phyloP scores from a whole-genome alignment of 2,888 invertebrate genomes.

The Trichopoda pennipes region DNA sequence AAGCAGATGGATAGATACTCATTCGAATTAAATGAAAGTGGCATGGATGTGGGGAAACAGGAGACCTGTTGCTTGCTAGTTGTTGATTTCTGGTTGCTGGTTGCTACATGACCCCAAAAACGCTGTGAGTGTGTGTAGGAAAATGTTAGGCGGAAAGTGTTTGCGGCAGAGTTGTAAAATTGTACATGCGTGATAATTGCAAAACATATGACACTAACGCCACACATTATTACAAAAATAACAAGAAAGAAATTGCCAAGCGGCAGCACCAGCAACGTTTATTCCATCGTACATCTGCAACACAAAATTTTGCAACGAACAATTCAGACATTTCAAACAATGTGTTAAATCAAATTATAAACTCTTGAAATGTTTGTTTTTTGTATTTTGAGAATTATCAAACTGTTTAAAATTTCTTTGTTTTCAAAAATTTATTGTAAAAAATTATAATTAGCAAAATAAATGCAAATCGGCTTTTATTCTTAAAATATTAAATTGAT shows the following conservation, averaged over 20 bases:
- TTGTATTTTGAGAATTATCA: no score
- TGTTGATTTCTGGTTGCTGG: conserved; percentile 3
- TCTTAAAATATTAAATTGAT: no score
- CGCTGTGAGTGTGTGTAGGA: conserved; percentile 8
- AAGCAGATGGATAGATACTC: background rate
- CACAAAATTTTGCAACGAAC: background rate
- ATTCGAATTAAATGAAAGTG: conserved; percentile 15
- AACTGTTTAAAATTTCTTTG: no score
- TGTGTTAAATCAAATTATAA: background rate
- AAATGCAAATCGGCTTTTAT: no score
- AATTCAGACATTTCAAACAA: conserved; percentile 24
- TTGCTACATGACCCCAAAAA: conserved; percentile 59
- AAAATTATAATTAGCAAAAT: no score
- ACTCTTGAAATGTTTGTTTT: no score
- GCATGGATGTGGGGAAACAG: conserved; percentile 34
- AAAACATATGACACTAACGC: conserved; percentile 67
- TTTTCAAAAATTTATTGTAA: no score
- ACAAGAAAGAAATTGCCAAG: conserved; percentile 23
- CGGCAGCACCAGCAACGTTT: conserved; percentile 7
- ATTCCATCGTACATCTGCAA: conserved; percentile 31
- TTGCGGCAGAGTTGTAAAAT: conserved; percentile 48
- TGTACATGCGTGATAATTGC: conserved; percentile 57
- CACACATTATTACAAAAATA: conserved; percentile 59
- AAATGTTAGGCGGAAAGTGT: conserved; percentile 12
- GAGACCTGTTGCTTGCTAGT: conserved; percentile 67